A percentile compares a stretch with the other conserved stretches of the same genome.
phyloP scores from a whole-genome alignment of 2,888 invertebrate species.

The Cyaniris semiargus region DNA sequence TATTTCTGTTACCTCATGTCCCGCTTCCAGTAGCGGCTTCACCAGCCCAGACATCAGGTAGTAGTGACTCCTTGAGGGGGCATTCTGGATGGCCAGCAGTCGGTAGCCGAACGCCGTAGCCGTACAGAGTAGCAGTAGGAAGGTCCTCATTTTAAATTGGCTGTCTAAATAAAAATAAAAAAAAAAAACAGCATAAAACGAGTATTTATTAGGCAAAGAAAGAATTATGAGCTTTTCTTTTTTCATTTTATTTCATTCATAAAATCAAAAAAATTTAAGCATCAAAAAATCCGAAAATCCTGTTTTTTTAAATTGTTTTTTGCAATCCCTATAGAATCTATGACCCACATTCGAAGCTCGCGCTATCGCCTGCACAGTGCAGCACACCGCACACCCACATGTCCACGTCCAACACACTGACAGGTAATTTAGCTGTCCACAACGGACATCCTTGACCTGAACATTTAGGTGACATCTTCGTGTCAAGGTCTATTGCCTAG shows the following conservation, averaged over 20 bases:
- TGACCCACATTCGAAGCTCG: background rate
- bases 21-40: constrained; percentile 51
- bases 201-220: background rate
- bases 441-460: background rate
- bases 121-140: constrained; percentile 35
- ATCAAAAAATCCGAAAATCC: too few species aligned
- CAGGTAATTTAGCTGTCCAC: background rate
- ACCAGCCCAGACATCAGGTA: constrained; percentile 54
- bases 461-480: constrained; percentile 2
- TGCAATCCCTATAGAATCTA: background rate
- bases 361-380: background rate
- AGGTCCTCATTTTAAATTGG: constrained; percentile 32
- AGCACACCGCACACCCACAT: too few species aligned
- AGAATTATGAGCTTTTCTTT: too few species aligned
- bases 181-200: background rate
- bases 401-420: background rate
- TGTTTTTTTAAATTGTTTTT: too few species aligned
- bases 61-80: constrained; percentile 56
- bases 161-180: background rate
- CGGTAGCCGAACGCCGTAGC: constrained; percentile 45
- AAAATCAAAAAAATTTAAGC: too few species aligned
- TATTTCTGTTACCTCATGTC: constrained; percentile 50
- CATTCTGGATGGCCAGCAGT: constrained; percentile 50
- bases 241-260: too few species aligned
- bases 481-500: background rate